These are phyloP conservation scores for Falco cherrug DNA, from an alignment of 2,797 vertebrate species.

Conservation along the genomic window DNA sequence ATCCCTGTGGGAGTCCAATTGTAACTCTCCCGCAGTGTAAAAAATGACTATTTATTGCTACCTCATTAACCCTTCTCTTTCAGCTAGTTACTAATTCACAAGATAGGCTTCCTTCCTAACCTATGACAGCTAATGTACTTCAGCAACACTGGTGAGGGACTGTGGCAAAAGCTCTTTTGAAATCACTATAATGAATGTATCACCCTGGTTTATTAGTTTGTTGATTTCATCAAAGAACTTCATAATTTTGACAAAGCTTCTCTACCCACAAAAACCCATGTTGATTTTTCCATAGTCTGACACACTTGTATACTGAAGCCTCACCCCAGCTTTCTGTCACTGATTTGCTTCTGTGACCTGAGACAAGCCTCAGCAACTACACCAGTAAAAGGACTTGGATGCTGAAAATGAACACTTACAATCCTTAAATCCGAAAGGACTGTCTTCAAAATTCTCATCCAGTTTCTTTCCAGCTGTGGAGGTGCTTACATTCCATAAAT, in stretches of 20 bases:
- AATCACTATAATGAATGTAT: background rate
- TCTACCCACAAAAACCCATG: background rate
- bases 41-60: constrained; percentile 41
- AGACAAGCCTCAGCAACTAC: background rate
- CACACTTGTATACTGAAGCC: background rate
- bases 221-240: background rate
- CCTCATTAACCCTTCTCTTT: constrained; percentile 25
- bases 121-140: background rate
- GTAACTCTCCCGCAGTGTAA: background rate
- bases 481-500: background rate
- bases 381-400: background rate
- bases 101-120: background rate
- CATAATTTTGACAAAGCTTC: background rate
- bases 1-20: constrained; percentile 6
- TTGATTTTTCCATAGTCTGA: constrained; percentile 36
- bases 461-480: background rate
- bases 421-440: background rate
- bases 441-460: background rate
- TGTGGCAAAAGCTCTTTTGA: constrained; percentile 9
- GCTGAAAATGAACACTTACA: background rate
- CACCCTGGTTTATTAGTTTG: constrained; percentile 10
- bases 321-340: background rate
- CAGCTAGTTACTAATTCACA: background rate
- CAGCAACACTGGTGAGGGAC: background rate
- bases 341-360: background rate